Percentiles rank a stretch among this genome's conserved stretches.
Evolutionary conservation across 2,113 vertebrate species (phyloP).

Genomic region (Bos indicus): DNA sequence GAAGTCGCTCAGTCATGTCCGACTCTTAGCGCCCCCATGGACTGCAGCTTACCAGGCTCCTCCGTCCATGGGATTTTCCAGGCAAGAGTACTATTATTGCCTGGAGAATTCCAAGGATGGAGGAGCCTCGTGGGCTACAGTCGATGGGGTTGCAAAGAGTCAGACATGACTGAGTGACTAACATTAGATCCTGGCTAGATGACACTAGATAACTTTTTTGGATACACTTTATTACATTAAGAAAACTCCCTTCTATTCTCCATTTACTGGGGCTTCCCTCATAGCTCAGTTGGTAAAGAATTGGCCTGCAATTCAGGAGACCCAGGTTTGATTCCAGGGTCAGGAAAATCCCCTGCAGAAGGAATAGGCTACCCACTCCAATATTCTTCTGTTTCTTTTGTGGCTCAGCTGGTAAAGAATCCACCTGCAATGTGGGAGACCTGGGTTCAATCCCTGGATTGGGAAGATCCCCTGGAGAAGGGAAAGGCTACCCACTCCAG

Average conservation of each 20-base stretch:
- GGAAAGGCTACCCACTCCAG: neutral
- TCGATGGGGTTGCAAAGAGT: neutral
- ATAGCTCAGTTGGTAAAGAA: neutral
- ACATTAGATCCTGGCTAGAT: neutral
- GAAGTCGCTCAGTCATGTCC: too few relatives aligned
- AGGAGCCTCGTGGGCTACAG: neutral
- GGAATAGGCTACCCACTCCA: neutral
- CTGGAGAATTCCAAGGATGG: neutral
- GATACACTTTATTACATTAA: neutral
- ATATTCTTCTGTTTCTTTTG: neutral
- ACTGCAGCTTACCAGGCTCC: too few relatives aligned
- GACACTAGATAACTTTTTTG: neutral
- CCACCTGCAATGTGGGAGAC: rapidly evolving
- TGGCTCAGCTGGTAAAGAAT: neutral
- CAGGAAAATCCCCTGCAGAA: neutral
- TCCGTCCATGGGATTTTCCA: too few relatives aligned
- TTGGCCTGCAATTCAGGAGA: neutral
- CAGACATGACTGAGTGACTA: neutral
- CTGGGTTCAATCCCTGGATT: neutral
- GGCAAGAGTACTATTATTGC: neutral
- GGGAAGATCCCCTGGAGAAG: neutral
- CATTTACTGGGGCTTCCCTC: neutral
- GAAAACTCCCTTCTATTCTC: neutral
- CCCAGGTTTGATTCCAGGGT: neutral
- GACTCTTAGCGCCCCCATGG: too few relatives aligned